Percentiles rank a stretch among this genome's conserved stretches.
Evolutionary conservation across 2,113 vertebrate species (phyloP).

Genomic region (Myotis yumanensis): DNA sequence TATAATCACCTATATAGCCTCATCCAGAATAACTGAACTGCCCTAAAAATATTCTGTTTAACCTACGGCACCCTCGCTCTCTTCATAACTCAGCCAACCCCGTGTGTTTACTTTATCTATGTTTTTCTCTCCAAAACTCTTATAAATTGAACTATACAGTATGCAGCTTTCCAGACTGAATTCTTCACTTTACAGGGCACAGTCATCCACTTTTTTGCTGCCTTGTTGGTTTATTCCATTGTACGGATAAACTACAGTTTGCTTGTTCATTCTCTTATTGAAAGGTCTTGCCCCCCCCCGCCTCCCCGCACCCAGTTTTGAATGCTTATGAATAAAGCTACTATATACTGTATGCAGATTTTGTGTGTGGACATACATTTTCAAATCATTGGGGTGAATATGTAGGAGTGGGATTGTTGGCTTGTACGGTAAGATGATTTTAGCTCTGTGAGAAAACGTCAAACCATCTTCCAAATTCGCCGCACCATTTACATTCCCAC

Average conservation of each 20-base stretch:
- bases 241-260: too few species aligned
- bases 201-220: fast-evolving
- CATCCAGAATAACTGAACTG: not conserved
- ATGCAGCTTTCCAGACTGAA: not conserved
- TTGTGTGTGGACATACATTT: not conserved
- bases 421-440: fast-evolving
- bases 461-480: not conserved
- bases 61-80: not conserved
- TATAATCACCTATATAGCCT: too few species aligned
- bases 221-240: not conserved
- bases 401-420: not conserved
- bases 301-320: too few species aligned
- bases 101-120: not conserved
- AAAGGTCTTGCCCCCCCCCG: too few species aligned
- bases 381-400: not conserved
- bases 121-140: not conserved
- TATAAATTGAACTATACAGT: not conserved
- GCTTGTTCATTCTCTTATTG: not conserved
- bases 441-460: not conserved
- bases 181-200: not conserved
- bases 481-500: fast-evolving
- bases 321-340: not conserved
- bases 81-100: not conserved
- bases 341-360: not conserved
- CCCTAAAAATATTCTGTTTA: too few species aligned